These are phyloP conservation scores for Philopedon plagiatum DNA, from an alignment of 2,888 invertebrate species.

Conservation along the genomic window DNA sequence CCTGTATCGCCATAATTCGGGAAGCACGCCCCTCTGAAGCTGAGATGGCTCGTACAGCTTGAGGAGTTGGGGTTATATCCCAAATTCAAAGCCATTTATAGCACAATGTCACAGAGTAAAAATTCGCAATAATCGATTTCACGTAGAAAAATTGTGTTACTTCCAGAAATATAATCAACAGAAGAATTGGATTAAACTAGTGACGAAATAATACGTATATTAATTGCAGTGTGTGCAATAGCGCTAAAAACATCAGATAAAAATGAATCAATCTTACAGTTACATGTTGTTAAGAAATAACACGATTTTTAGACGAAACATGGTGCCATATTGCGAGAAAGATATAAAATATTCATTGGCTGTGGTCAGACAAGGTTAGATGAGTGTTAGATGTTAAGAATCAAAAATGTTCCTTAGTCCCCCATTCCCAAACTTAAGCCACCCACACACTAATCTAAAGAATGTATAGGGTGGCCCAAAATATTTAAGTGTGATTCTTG, in stretches of 20 bases:
- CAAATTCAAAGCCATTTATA: constrained; percentile 37
- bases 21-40: constrained; percentile 39
- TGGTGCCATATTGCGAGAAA: constrained; percentile 11
- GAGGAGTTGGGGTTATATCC: constrained; percentile 31
- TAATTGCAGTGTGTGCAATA: too few relatives aligned
- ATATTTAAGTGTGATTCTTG: too few relatives aligned
- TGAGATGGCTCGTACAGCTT: constrained; percentile 37
- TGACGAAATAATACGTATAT: too few relatives aligned
- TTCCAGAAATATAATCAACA: background rate
- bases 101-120: constrained; percentile 20
- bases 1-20: constrained; percentile 39
- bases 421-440: constrained; percentile 12
- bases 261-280: too few relatives aligned
- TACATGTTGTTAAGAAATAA: too few relatives aligned
- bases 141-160: constrained; percentile 5
- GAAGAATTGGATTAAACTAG: too few relatives aligned
- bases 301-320: too few relatives aligned
- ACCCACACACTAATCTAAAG: background rate
- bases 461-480: too few relatives aligned
- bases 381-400: constrained; percentile 41
- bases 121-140: background rate
- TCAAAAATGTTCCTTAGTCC: constrained; percentile 34
- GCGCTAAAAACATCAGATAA: too few relatives aligned
- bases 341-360: constrained; percentile 28
- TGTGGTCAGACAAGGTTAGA: constrained; percentile 35